Conservation (phyloP, 2,888 invertebrate species). For the Phaedon cochleariae region DNA sequence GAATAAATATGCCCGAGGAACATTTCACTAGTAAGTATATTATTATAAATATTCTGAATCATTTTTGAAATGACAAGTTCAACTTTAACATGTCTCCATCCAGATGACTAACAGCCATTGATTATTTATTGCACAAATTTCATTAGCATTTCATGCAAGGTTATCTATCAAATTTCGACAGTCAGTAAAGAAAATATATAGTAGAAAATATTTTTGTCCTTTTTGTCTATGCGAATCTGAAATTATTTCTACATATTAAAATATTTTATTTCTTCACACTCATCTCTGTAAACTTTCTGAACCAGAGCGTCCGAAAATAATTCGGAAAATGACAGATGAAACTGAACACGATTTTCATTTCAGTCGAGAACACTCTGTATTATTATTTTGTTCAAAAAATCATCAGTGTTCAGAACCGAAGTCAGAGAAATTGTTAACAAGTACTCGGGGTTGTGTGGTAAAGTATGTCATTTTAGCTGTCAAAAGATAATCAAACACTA, state of each 20-base stretch:
- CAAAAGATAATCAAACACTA: neutral
- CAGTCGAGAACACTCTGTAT: too few species aligned
- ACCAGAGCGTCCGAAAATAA: neutral
- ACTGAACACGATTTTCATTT: too few species aligned
- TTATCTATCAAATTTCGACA: constrained; percentile 7
- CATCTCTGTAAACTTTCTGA: too few species aligned
- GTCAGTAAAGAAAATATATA: constrained; percentile 1
- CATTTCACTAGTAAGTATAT: constrained; percentile 35
- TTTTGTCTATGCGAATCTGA: neutral
- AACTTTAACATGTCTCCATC: constrained; percentile 33
- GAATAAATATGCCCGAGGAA: constrained; percentile 50
- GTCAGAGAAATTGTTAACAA: neutral
- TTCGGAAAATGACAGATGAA: too few species aligned
- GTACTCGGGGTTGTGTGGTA: constrained; percentile 9
- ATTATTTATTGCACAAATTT: constrained; percentile 35
- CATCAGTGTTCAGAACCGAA: too few species aligned
- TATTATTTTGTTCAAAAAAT: too few species aligned
- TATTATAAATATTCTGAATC: constrained; percentile 40
- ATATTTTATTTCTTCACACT: neutral
- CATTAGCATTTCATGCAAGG: constrained; percentile 33
- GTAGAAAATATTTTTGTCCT: neutral
- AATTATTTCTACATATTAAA: neutral
- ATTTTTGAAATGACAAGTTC: constrained; percentile 44
- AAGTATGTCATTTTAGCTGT: constrained; percentile 13
- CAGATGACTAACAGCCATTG: constrained; percentile 32